phyloP scores from a whole-genome alignment of 1,140 invertebrate genomes.

The Ceratitis capitata region DNA sequence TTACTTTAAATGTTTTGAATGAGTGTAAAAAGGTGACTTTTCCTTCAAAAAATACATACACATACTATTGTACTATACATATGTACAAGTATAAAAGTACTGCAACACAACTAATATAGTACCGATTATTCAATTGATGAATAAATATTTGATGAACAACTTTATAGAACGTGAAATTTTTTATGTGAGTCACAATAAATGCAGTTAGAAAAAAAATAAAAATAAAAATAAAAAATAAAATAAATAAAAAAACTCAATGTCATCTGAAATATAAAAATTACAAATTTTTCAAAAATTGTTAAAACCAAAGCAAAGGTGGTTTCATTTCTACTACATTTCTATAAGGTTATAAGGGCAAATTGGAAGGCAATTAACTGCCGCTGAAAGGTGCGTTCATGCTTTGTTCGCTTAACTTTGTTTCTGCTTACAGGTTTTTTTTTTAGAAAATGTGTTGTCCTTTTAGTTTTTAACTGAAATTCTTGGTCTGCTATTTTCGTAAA shows the following conservation, averaged over 20 bases:
- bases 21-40: constrained; percentile 1
- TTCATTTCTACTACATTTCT: not conserved
- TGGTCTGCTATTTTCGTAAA: not conserved
- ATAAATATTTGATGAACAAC: not conserved
- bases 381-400: not conserved
- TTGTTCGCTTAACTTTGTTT: not conserved
- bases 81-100: not conserved
- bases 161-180: constrained; percentile 31
- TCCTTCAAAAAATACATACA: not conserved
- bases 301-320: not conserved
- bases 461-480: not conserved
- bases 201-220: constrained; percentile 16
- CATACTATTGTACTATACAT: not conserved
- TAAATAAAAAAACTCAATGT: constrained; percentile 32
- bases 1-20: not conserved
- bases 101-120: not conserved
- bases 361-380: not conserved
- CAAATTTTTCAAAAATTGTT: not conserved
- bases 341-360: too few relatives aligned
- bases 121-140: not conserved
- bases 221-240: not conserved
- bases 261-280: constrained; percentile 39
- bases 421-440: not conserved
- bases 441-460: not conserved
- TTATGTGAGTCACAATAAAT: constrained; percentile 24